These are phyloP conservation scores for Pachyseris speciosa DNA, from an alignment of 64 coral and sea anemone species.

Conservation along the genomic window DNA sequence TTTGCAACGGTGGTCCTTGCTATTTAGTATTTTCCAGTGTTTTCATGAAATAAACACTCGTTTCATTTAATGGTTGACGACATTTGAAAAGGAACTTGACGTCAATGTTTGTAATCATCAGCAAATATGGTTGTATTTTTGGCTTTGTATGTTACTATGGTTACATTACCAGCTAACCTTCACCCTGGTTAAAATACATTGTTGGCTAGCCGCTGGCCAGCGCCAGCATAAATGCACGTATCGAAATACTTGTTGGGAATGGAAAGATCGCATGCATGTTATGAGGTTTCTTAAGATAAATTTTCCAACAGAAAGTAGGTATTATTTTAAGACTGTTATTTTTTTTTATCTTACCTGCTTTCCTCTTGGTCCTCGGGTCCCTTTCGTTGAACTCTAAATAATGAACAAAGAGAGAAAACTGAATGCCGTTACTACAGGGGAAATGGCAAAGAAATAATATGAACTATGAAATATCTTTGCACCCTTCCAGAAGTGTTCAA, in stretches of 20 bases:
- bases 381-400: neutral
- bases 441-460: too few relatives aligned
- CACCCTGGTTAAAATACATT: neutral
- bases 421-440: neutral
- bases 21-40: too few relatives aligned
- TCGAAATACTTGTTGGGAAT: neutral
- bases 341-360: conserved; percentile 25
- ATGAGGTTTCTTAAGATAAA: neutral
- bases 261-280: neutral
- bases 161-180: neutral
- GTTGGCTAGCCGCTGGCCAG: neutral
- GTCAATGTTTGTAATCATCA: neutral
- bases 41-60: neutral
- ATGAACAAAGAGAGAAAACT: neutral
- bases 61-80: neutral
- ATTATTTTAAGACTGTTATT: too few relatives aligned
- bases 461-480: too few relatives aligned
- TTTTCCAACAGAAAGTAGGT: neutral
- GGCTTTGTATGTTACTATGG: neutral
- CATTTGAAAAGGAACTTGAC: neutral
- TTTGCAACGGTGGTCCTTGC: too few relatives aligned
- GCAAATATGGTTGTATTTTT: neutral
- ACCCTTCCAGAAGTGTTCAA: neutral
- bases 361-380: conserved; percentile 48
- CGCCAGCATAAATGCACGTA: neutral